These are phyloP conservation scores for Drosophila paranaensis DNA, from an alignment of 2,888 invertebrate species.

Conservation along the genomic window DNA sequence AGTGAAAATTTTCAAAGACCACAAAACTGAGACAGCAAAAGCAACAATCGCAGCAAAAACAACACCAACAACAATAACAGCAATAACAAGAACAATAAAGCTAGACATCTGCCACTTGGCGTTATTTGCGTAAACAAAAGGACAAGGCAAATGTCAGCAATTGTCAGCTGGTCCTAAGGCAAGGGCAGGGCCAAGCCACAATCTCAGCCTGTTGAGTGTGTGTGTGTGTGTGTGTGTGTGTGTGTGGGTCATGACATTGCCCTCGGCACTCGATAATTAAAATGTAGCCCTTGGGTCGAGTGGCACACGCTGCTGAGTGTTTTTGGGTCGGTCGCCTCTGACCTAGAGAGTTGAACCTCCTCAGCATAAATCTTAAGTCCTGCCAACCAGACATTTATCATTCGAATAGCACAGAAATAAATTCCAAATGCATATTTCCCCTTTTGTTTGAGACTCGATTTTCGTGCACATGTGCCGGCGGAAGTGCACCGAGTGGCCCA, in stretches of 20 bases:
- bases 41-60: constrained; percentile 16
- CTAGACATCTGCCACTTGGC: constrained; percentile 58
- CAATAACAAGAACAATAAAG: constrained; percentile 31
- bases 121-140: constrained; percentile 60
- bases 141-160: constrained; percentile 56
- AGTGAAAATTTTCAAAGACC: constrained; percentile 42
- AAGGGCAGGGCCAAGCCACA: not conserved
- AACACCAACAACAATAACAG: constrained; percentile 12
- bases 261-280: constrained; percentile 51
- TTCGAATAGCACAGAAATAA: constrained; percentile 29
- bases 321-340: constrained; percentile 34
- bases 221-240: constrained; percentile 4
- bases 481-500: constrained; percentile 12
- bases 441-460: constrained; percentile 11
- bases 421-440: constrained; percentile 35
- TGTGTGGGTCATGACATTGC: constrained; percentile 44
- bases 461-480: constrained; percentile 35
- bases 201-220: constrained; percentile 15
- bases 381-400: constrained; percentile 27
- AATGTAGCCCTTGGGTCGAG: constrained; percentile 38
- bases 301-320: constrained; percentile 8
- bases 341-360: constrained; percentile 45
- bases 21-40: constrained; percentile 43
- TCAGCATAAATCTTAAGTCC: constrained; percentile 39
- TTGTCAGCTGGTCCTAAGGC: constrained; percentile 21